phyloP scores from a whole-genome alignment of 2,888 invertebrate genomes.

The Villa cingulata region DNA sequence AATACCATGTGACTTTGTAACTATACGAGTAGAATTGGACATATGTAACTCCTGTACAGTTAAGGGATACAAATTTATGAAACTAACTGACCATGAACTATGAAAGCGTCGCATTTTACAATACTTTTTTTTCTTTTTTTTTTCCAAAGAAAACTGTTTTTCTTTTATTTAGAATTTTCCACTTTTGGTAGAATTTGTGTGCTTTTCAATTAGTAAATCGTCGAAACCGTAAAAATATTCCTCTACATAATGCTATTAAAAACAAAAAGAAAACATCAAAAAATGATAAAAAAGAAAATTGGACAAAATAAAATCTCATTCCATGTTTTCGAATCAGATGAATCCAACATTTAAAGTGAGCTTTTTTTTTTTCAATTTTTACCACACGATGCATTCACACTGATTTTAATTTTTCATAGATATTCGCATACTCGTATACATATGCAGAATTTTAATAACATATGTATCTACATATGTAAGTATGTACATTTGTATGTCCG shows the following conservation, averaged over 20 bases:
- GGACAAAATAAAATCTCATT: too few species aligned
- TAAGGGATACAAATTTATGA: constrained; percentile 1
- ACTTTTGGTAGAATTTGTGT: constrained; percentile 5
- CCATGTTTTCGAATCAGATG: too few species aligned
- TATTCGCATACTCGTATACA: too few species aligned
- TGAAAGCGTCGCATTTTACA: constrained; percentile 6
- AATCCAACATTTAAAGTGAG: not conserved
- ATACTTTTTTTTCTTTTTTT: not conserved
- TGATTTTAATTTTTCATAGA: not conserved
- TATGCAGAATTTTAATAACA: too few species aligned
- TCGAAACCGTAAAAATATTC: not conserved
- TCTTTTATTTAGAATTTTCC: constrained; percentile 3
- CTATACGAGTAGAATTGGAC: too few species aligned
- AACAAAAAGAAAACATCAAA: not conserved
- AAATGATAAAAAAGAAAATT: not conserved
- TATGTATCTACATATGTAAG: too few species aligned
- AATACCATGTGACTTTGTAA: too few species aligned
- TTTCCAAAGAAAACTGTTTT: too few species aligned
- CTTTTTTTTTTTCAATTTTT: constrained; percentile 4
- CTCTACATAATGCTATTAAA: not conserved
- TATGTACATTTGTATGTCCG: too few species aligned
- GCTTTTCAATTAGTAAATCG: not conserved
- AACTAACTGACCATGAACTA: constrained; percentile 15
- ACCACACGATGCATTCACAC: constrained; percentile 6
- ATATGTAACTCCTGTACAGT: too few species aligned